These are phyloP conservation scores for Musca vetustissima DNA, from an alignment of 1,140 invertebrate species.

Conservation along the genomic window DNA sequence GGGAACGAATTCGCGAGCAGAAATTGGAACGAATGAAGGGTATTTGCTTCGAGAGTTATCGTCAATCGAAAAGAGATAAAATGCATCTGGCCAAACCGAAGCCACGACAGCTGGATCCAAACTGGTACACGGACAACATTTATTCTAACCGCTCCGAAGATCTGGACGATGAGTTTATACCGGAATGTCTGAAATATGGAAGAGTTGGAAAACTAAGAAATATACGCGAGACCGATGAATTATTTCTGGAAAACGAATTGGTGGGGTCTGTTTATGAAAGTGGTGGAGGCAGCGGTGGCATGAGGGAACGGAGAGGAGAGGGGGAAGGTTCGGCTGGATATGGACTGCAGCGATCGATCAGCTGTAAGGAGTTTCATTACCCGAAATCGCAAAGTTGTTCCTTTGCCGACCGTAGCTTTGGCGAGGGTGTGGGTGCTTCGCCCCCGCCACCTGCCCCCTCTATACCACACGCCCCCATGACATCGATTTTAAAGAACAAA, in stretches of 20 bases:
- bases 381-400: constrained; percentile 54
- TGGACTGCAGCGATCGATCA: constrained; percentile 48
- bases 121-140: constrained; percentile 58
- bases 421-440: constrained; percentile 18
- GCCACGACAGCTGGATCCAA: constrained; percentile 51
- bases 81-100: constrained; percentile 58
- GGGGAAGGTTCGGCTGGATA: constrained; percentile 48
- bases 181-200: constrained; percentile 48
- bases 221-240: constrained; percentile 49
- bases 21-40: constrained; percentile 55
- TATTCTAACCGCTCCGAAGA: constrained; percentile 56
- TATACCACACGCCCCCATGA: constrained; percentile 20
- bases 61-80: constrained; percentile 56
- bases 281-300: constrained; percentile 13
- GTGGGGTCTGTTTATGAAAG: constrained; percentile 2
- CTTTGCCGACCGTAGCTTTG: constrained; percentile 39
- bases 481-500: constrained; percentile 48
- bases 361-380: constrained; percentile 54
- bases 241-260: constrained; percentile 27
- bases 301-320: constrained; percentile 40
- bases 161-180: constrained; percentile 51
- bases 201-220: constrained; percentile 44
- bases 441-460: neutral
- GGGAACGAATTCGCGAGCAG: constrained; percentile 54
- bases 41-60: constrained; percentile 54